Evolutionary conservation across 2,888 invertebrate species (phyloP).

Genomic region (Ametastegia equiseti): DNA sequence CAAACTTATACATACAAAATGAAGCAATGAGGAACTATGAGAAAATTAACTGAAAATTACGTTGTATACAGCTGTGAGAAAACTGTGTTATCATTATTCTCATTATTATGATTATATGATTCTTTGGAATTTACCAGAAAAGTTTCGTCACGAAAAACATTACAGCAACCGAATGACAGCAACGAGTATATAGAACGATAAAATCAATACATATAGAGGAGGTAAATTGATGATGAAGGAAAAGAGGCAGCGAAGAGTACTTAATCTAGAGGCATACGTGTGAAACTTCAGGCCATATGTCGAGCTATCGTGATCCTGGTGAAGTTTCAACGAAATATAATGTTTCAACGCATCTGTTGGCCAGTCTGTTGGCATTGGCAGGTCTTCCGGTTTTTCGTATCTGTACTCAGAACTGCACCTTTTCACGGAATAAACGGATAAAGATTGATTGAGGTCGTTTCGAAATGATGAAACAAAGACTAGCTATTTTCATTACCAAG

Average conservation of each 20-base stretch:
- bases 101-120: not conserved
- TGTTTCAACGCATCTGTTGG: slow-evolving; percentile 40
- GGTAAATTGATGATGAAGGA: not conserved
- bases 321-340: slow-evolving; percentile 39
- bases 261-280: slow-evolving; percentile 20
- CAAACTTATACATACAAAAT: slow-evolving; percentile 1
- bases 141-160: not conserved
- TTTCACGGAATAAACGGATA: not conserved
- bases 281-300: slow-evolving; percentile 41
- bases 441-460: not conserved
- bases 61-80: not conserved
- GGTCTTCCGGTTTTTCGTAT: not conserved
- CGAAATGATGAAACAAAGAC: not conserved
- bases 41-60: not conserved
- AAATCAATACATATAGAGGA: slow-evolving; percentile 5
- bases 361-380: slow-evolving; percentile 24
- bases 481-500: not conserved
- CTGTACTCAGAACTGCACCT: not conserved
- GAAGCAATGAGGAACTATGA: not conserved
- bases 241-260: slow-evolving; percentile 4
- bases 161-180: not conserved
- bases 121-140: not conserved
- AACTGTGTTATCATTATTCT: not conserved
- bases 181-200: not conserved
- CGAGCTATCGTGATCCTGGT: slow-evolving; percentile 5